Evolutionary conservation across 2,797 vertebrate species (phyloP).

Genomic region (Enteromius mattozi): DNA sequence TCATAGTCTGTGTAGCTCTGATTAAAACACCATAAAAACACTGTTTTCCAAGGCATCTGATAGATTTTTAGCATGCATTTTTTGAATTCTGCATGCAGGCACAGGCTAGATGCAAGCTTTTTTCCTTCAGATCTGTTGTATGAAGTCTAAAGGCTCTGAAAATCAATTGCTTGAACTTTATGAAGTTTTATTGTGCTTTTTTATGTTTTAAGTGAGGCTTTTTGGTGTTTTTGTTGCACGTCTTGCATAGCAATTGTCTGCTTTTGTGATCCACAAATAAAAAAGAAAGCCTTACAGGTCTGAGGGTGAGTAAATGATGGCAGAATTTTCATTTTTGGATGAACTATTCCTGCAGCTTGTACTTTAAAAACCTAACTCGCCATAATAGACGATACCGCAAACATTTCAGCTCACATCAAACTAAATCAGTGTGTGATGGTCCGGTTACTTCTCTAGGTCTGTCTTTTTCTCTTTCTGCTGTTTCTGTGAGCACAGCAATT

Average conservation of each 20-base stretch:
- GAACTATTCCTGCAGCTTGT: neutral
- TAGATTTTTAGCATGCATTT: neutral
- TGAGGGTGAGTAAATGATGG: neutral
- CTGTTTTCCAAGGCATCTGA: neutral
- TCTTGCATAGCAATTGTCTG: neutral
- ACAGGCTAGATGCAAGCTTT: neutral
- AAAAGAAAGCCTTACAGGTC: neutral
- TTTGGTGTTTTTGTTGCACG: neutral
- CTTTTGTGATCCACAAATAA: neutral
- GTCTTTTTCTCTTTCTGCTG: conserved; percentile 35
- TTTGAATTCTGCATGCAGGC: neutral
- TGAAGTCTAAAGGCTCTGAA: neutral
- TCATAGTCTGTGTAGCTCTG: neutral
- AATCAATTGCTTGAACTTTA: neutral
- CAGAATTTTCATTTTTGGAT: neutral
- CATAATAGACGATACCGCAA: conserved; percentile 37
- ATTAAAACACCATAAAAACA: neutral
- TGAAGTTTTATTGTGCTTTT: neutral
- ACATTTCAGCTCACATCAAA: conserved; percentile 47
- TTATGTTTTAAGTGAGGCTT: neutral
- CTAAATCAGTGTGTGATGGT: conserved; percentile 51
- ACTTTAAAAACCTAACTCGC: neutral
- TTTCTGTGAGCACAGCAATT: conserved; percentile 32
- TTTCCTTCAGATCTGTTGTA: neutral
- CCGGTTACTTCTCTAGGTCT: conserved; percentile 36